A percentile compares a stretch with the other conserved stretches of the same genome.
phyloP scores from a whole-genome alignment of 2,113 vertebrate genomes.

The Eurypyga helias region DNA sequence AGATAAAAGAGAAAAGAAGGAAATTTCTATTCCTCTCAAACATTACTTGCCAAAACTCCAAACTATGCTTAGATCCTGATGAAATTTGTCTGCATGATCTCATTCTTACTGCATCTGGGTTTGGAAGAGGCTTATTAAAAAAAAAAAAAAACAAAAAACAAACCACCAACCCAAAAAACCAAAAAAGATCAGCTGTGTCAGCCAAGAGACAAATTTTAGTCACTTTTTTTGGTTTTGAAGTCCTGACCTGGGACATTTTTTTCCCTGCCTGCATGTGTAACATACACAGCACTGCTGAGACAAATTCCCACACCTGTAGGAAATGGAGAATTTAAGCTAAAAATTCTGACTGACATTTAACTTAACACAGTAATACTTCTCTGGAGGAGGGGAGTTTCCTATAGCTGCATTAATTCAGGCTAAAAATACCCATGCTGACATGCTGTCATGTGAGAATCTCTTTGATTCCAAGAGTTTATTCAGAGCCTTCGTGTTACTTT shows the following conservation, averaged over 20 bases:
- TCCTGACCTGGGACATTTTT: not conserved
- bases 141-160: too few species aligned
- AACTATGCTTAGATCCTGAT: not conserved
- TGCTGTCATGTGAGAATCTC: constrained; percentile 64
- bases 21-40: not conserved
- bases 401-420: constrained; percentile 63
- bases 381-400: constrained; percentile 66
- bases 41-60: not conserved
- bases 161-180: too few species aligned
- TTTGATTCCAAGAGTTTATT: constrained; percentile 68
- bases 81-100: constrained; percentile 24
- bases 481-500: constrained; percentile 61
- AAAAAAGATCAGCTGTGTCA: not conserved
- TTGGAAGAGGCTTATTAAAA: not conserved
- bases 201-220: not conserved
- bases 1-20: not conserved
- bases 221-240: not conserved
- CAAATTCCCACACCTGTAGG: constrained; percentile 16
- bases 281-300: not conserved
- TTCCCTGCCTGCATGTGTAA: not conserved
- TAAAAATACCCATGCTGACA: constrained; percentile 69
- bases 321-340: constrained; percentile 25
- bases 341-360: constrained; percentile 51
- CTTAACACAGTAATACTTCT: not conserved
- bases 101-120: not conserved